phyloP scores from a whole-genome alignment of 2,113 vertebrate species.

The Salvelinus alpinus region DNA sequence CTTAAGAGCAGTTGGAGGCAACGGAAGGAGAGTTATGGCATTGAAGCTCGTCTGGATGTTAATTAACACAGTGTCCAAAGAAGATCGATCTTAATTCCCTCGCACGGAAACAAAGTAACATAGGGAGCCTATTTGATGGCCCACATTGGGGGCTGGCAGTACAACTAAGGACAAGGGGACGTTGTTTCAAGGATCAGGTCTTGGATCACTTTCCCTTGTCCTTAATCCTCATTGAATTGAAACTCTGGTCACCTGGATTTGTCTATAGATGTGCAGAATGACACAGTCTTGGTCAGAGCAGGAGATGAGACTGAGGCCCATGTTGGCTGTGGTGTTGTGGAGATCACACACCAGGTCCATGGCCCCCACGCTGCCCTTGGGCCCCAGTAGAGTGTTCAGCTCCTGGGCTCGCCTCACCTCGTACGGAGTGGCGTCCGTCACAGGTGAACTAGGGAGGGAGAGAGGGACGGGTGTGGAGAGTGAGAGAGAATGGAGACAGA shows the following conservation, averaged over 20 bases:
- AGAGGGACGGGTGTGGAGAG: neutral
- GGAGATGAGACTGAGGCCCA: slow-evolving; percentile 74
- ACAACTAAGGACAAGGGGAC: no score
- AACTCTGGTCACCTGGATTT: slow-evolving; percentile 63
- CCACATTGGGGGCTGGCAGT: no score
- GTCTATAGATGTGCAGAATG: slow-evolving; percentile 68
- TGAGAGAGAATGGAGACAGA: neutral
- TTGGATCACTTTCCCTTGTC: no score
- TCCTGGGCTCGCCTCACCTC: slow-evolving; percentile 76
- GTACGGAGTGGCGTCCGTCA: slow-evolving; percentile 58
- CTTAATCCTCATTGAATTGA: neutral
- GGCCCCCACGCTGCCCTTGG: slow-evolving; percentile 69
- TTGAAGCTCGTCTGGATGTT: no score
- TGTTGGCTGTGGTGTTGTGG: slow-evolving; percentile 84
- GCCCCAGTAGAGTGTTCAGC: slow-evolving; percentile 75
- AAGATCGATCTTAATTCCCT: no score
- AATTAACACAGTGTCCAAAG: no score
- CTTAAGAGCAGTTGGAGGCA: no score
- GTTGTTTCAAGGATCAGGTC: no score
- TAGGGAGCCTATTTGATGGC: no score
- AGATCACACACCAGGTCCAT: slow-evolving; percentile 78
- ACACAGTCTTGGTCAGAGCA: slow-evolving; percentile 51
- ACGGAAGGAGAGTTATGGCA: no score
- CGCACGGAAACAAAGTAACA: no score
- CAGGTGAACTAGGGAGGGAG: slow-evolving; percentile 46